Evolutionary conservation across 64 coral and sea anemone species (phyloP).

Genomic region (Montipora sp.): DNA sequence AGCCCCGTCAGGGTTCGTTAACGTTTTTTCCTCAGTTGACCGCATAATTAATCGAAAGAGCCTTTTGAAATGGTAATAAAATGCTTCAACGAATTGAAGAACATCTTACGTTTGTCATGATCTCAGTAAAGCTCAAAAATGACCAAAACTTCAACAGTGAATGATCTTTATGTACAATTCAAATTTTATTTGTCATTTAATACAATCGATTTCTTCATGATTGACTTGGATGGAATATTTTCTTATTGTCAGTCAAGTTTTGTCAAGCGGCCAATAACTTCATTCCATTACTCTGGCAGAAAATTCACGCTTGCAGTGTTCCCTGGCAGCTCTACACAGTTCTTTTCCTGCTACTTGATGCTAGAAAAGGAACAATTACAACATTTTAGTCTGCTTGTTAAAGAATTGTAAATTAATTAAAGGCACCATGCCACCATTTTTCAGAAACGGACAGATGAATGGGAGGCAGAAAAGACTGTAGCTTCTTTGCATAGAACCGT

Average conservation of each 20-base stretch:
- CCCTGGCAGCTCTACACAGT: slow-evolving; percentile 49
- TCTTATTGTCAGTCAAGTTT: background rate
- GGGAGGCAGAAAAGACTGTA: no score
- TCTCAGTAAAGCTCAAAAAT: background rate
- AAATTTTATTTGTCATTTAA: background rate
- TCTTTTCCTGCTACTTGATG: slow-evolving; percentile 31
- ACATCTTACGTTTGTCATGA: no score
- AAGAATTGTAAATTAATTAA: no score
- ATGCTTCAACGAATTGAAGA: no score
- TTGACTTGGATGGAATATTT: background rate
- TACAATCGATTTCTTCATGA: background rate
- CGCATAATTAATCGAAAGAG: no score
- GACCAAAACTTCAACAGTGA: background rate
- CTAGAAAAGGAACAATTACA: slow-evolving; percentile 27
- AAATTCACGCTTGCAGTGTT: slow-evolving; percentile 64
- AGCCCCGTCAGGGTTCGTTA: no score
- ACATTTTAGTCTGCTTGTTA: background rate
- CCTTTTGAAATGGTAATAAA: no score
- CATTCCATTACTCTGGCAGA: slow-evolving; percentile 8
- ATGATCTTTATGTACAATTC: background rate
- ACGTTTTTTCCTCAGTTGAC: no score
- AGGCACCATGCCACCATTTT: no score
- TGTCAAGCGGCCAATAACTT: background rate
- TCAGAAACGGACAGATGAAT: no score
- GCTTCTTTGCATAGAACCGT: no score